Conservation (phyloP, 92 coral and sea anemone genomes). For the Zoanthus gigantus region DNA sequence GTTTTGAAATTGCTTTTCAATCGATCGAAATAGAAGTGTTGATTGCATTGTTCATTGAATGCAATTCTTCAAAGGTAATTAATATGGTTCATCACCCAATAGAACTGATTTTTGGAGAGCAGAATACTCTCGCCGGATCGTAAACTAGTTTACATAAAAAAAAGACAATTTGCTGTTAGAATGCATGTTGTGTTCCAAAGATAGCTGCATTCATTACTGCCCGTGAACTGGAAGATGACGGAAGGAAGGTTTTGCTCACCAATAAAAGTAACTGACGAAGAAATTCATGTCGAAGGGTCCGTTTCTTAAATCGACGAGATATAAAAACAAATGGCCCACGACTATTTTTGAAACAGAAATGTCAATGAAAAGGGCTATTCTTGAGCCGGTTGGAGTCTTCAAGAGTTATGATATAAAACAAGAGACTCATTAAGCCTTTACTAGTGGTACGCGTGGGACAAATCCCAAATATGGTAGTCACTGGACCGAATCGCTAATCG, state of each 20-base stretch:
- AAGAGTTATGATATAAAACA: neutral
- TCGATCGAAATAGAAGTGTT: too few species aligned
- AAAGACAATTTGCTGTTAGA: neutral
- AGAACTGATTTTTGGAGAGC: too few species aligned
- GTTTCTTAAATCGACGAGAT: neutral
- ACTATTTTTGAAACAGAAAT: conserved; percentile 1
- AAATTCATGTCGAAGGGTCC: neutral
- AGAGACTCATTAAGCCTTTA: too few species aligned
- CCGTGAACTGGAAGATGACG: neutral
- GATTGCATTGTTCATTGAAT: too few species aligned
- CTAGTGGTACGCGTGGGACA: too few species aligned
- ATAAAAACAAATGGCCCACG: neutral
- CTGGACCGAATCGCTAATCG: too few species aligned
- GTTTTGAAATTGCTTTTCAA: too few species aligned
- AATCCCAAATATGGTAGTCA: too few species aligned
- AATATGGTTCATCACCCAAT: too few species aligned
- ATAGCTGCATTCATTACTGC: too few species aligned
- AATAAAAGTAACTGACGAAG: neutral
- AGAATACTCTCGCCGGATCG: too few species aligned
- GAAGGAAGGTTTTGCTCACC: neutral
- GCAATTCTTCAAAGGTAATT: too few species aligned
- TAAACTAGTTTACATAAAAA: neutral
- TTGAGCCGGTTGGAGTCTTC: conserved; percentile 6
- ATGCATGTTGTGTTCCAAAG: neutral
- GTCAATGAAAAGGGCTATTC: neutral